These are phyloP conservation scores for Agelas oroides DNA, from an alignment of 37 sponge, comb jelly and placozoan species.

Conservation along the genomic window DNA sequence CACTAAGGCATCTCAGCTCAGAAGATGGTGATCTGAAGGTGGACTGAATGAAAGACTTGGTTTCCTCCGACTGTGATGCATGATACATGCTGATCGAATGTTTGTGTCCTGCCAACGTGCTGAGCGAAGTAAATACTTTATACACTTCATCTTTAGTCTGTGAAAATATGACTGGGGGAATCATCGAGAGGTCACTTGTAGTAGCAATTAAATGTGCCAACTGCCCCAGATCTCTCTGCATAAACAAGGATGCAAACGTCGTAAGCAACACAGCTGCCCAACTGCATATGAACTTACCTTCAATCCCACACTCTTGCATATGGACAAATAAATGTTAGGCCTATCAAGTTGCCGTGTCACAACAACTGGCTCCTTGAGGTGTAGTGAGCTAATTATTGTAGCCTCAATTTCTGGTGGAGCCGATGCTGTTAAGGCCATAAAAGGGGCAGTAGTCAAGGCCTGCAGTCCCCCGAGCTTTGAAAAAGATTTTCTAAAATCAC, in stretches of 20 bases:
- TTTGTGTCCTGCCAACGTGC: background rate
- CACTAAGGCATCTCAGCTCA: background rate
- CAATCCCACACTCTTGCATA: background rate
- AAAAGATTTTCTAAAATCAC: background rate
- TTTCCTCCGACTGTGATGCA: too few relatives aligned
- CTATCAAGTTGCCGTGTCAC: background rate
- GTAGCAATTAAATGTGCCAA: background rate
- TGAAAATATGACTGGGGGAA: background rate
- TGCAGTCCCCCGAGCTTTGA: background rate
- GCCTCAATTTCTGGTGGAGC: background rate
- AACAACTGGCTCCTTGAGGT: background rate
- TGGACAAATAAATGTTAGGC: background rate
- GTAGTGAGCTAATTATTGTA: background rate
- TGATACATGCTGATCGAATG: background rate
- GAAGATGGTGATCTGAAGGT: background rate
- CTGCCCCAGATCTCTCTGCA: background rate
- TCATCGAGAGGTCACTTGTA: background rate
- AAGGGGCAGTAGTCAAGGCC: background rate
- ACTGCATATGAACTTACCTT: background rate
- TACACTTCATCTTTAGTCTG: background rate
- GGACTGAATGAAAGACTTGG: too few relatives aligned
- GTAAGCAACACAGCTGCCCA: too few relatives aligned
- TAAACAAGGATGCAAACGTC: background rate
- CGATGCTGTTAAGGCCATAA: slow-evolving; percentile 1
- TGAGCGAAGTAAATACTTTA: background rate